Percentiles rank a stretch among this genome's conserved stretches.
These are phyloP conservation scores for Drosophila sordidula DNA, from an alignment of 2,888 invertebrate species.

Conservation along the genomic window DNA sequence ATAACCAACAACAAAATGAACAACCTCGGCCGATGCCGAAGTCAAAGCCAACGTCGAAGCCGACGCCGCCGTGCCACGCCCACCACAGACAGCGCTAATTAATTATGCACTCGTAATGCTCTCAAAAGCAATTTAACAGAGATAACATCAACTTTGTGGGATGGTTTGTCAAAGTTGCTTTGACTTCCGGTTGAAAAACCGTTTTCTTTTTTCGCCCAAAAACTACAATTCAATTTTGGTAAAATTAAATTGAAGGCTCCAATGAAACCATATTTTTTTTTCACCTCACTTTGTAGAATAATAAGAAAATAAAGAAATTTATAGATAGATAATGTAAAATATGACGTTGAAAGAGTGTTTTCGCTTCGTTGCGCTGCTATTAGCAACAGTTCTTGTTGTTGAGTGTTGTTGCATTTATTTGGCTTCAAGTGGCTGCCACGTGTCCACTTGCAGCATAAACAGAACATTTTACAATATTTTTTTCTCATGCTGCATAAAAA, in stretches of 20 bases:
- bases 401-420: conserved; percentile 18
- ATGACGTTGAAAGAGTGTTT: conserved; percentile 10
- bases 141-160: not conserved
- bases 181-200: not conserved
- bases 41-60: conserved; percentile 17
- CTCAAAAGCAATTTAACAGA: not conserved
- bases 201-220: too few species aligned
- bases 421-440: conserved; percentile 49
- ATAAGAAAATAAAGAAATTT: not conserved
- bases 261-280: too few species aligned
- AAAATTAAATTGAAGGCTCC: too few species aligned
- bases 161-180: not conserved
- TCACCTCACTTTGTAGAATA: too few species aligned
- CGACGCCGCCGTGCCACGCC: conserved; percentile 34
- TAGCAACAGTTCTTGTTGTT: not conserved
- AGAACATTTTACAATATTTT: conserved; percentile 47
- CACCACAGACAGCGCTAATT: conserved; percentile 56
- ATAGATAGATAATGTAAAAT: not conserved
- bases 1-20: conserved; percentile 50
- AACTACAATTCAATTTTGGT: not conserved
- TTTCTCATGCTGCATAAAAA: conserved; percentile 25
- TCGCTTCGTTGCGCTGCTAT: not conserved
- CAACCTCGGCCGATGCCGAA: conserved; percentile 9
- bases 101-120: conserved; percentile 53
- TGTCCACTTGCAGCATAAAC: conserved; percentile 58